Evolutionary conservation across 2,113 vertebrate species (phyloP).

Genomic region (Danionella cerebrum): DNA sequence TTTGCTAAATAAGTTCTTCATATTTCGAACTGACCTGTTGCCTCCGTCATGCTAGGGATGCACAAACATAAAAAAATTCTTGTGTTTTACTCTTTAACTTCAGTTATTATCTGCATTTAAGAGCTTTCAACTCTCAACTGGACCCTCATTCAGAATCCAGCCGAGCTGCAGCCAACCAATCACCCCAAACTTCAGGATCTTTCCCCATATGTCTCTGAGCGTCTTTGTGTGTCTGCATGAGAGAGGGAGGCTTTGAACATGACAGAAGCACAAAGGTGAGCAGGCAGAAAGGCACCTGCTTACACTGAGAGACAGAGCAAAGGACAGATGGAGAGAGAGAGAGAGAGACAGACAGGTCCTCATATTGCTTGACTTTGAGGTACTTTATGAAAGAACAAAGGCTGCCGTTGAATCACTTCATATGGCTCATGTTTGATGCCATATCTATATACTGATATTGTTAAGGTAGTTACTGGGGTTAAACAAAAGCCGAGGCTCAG

Average conservation of each 20-base stretch:
- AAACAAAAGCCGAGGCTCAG: too few species aligned
- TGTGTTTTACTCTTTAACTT: constrained; percentile 13
- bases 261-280: constrained; percentile 3
- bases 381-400: neutral
- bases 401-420: too few species aligned
- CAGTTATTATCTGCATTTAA: neutral
- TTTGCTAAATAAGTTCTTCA: too few species aligned
- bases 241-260: neutral
- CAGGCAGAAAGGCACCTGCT: constrained; percentile 1
- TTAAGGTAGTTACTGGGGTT: too few species aligned
- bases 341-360: neutral
- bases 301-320: neutral
- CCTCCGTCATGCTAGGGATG: too few species aligned
- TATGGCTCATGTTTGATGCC: too few species aligned
- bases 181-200: neutral
- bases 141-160: neutral
- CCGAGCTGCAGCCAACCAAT: neutral
- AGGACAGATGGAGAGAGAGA: neutral
- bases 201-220: neutral
- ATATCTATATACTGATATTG: too few species aligned
- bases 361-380: neutral
- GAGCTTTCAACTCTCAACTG: constrained; percentile 4
- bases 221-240: neutral
- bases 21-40: too few species aligned
- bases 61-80: too few species aligned